A percentile compares a stretch with the other conserved stretches of the same genome.
phyloP scores from a whole-genome alignment of 2,113 vertebrate genomes.

The Thamnaconus septentrionalis region DNA sequence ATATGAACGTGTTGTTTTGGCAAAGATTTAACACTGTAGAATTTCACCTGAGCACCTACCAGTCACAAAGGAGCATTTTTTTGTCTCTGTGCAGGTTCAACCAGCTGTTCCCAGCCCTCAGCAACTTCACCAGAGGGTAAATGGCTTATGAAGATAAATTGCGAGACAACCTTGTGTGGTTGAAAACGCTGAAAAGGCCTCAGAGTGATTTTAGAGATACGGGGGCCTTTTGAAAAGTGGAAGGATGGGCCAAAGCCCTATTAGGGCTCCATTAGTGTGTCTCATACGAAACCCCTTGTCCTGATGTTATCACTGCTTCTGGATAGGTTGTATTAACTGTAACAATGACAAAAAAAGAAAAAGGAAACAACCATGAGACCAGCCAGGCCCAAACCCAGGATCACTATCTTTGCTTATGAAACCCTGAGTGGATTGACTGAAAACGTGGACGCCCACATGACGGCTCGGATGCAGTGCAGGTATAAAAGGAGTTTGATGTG shows the following conservation, averaged over 20 bases:
- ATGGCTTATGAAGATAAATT: neutral
- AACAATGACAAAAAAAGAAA: slow-evolving; percentile 27
- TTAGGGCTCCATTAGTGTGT: slow-evolving; percentile 62
- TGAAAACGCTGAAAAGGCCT: slow-evolving; percentile 28
- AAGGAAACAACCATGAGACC: slow-evolving; percentile 57
- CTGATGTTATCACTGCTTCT: slow-evolving; percentile 69
- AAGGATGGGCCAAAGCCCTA: slow-evolving; percentile 38
- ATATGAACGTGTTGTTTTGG: no score
- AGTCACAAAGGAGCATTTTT: no score
- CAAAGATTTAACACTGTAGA: no score
- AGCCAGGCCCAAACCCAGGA: slow-evolving; percentile 29
- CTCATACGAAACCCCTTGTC: slow-evolving; percentile 54
- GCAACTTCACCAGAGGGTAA: neutral
- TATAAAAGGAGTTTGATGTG: slow-evolving; percentile 72
- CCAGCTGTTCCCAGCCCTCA: no score
- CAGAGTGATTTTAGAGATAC: slow-evolving; percentile 62
- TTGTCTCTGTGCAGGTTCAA: no score
- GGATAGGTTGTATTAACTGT: slow-evolving; percentile 32
- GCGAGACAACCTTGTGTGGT: slow-evolving; percentile 5
- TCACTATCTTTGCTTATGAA: slow-evolving; percentile 50
- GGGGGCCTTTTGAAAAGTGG: slow-evolving; percentile 27
- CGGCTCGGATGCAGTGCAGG: slow-evolving; percentile 14
- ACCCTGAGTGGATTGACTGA: slow-evolving; percentile 22
- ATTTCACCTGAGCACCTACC: no score
- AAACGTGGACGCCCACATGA: slow-evolving; percentile 28